Percentiles rank a stretch among this genome's conserved stretches.
Conservation (phyloP, 2,888 invertebrate species). For the Chrysopilus asiliformis region DNA sequence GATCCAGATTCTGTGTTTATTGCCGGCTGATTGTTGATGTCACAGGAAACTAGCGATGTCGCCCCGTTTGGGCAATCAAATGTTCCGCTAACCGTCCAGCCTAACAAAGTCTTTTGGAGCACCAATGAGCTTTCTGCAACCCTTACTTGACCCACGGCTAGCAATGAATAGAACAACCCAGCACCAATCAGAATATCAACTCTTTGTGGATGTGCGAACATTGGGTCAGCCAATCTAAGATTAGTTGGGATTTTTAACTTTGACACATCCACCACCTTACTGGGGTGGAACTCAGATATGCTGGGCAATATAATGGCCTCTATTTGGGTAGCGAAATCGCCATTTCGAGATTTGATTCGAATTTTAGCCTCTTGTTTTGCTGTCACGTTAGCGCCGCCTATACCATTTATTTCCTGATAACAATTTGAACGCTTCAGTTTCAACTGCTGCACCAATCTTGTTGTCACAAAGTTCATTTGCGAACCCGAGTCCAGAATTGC, state of each 20-base stretch:
- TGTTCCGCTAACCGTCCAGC: background rate
- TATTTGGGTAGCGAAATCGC: background rate
- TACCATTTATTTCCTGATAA: too few relatives aligned
- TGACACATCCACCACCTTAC: background rate
- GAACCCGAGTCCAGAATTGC: too few relatives aligned
- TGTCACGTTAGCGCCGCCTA: too few relatives aligned
- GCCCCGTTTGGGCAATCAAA: too few relatives aligned
- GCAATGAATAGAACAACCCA: background rate
- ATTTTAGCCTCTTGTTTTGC: background rate
- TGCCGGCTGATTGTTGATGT: too few relatives aligned
- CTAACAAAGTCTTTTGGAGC: constrained; percentile 1
- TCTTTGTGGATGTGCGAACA: too few relatives aligned
- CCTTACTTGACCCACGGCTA: background rate
- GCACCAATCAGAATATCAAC: background rate
- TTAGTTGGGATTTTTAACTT: background rate
- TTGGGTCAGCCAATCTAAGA: background rate
- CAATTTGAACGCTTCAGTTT: too few relatives aligned
- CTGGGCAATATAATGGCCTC: background rate
- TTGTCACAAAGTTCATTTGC: too few relatives aligned
- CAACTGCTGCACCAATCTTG: too few relatives aligned
- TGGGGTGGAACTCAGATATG: background rate
- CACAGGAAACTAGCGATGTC: too few relatives aligned
- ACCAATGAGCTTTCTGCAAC: background rate
- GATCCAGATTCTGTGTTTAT: background rate
- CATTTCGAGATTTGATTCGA: background rate